Conservation (phyloP, 2,888 invertebrate genomes). For the Lordiphosa andalusiaca region DNA sequence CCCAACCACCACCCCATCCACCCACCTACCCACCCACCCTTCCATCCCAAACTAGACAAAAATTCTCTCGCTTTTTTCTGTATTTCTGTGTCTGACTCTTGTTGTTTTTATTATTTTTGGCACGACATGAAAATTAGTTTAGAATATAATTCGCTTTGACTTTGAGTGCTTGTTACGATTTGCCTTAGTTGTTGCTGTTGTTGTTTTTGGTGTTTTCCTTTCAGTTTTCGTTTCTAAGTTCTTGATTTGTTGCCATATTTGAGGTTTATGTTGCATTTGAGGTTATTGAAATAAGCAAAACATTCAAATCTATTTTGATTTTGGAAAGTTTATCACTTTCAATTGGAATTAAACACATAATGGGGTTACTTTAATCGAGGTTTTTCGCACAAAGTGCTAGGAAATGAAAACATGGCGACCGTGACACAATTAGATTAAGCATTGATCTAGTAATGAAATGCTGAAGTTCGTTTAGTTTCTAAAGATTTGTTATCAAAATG, state of each 20-base stretch:
- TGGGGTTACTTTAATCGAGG: no score
- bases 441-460: no score
- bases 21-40: neutral
- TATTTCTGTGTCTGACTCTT: conserved; percentile 1
- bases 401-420: no score
- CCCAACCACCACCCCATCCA: neutral
- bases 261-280: conserved; percentile 45
- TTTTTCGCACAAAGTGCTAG: no score
- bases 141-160: conserved; percentile 74
- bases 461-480: no score
- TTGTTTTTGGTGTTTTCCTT: neutral
- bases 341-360: no score
- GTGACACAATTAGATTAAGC: no score
- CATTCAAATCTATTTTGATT: no score
- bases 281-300: conserved; percentile 44
- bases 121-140: conserved; percentile 73
- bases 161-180: conserved; percentile 72
- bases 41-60: conserved; percentile 7
- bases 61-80: neutral
- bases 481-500: no score
- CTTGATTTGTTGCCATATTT: conserved; percentile 9
- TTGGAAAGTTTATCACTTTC: no score
- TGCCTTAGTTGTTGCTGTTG: conserved; percentile 27
- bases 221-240: conserved; percentile 6
- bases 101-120: conserved; percentile 72